These are phyloP conservation scores for Rhagium mordax DNA, from an alignment of 2,888 invertebrate species.

Conservation along the genomic window DNA sequence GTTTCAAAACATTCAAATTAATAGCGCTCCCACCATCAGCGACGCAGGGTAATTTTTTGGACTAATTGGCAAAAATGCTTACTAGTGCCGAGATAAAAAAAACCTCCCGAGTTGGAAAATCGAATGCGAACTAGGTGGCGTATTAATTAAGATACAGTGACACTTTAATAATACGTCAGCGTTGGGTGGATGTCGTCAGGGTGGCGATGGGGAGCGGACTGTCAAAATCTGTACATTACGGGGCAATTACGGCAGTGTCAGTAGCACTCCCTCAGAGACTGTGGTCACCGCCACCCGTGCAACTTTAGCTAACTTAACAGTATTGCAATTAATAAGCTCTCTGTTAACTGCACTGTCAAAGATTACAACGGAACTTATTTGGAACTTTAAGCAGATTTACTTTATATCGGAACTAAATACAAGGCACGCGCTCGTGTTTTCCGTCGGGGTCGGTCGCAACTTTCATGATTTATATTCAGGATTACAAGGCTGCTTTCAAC, in stretches of 20 bases:
- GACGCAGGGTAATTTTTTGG: too few relatives aligned
- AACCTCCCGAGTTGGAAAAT: not conserved
- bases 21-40: too few relatives aligned
- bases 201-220: constrained; percentile 41
- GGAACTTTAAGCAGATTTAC: constrained; percentile 46
- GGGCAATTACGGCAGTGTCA: constrained; percentile 62
- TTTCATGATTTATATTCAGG: not conserved
- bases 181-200: constrained; percentile 21
- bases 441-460: not conserved
- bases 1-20: too few relatives aligned
- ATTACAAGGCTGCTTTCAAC: not conserved
- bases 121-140: constrained; percentile 33
- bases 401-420: constrained; percentile 32
- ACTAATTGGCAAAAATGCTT: not conserved
- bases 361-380: constrained; percentile 46
- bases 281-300: constrained; percentile 55
- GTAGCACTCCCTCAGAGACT: constrained; percentile 59
- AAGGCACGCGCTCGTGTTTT: not conserved
- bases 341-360: constrained; percentile 40
- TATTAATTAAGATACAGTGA: constrained; percentile 44
- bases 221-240: constrained; percentile 56
- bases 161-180: constrained; percentile 44
- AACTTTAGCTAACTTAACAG: constrained; percentile 52
- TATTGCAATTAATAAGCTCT: constrained; percentile 54
- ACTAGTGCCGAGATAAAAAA: not conserved